These are phyloP conservation scores for Alca torda DNA, from an alignment of 2,797 vertebrate genomes.

Conservation along the genomic window DNA sequence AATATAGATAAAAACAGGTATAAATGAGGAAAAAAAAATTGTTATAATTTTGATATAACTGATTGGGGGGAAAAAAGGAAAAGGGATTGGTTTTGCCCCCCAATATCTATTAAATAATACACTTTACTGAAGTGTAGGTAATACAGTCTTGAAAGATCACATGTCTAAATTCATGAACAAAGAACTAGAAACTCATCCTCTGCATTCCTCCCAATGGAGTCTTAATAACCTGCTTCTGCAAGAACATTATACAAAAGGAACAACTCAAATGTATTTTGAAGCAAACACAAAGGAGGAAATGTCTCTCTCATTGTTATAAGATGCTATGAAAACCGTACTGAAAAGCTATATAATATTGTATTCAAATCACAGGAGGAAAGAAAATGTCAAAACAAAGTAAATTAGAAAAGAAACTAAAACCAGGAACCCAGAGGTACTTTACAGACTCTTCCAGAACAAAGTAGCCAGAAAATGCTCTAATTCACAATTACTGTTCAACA, in stretches of 20 bases:
- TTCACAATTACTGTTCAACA: background rate
- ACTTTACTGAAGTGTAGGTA: background rate
- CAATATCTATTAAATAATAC: background rate
- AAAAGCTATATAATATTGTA: slow-evolving; percentile 23
- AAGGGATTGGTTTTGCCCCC: background rate
- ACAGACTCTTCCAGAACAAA: background rate
- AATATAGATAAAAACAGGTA: background rate
- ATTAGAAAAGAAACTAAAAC: slow-evolving; percentile 34
- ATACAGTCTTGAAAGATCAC: background rate
- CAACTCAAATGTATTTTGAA: slow-evolving; percentile 38
- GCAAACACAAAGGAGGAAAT: slow-evolving; percentile 38
- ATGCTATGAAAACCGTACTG: slow-evolving; percentile 12
- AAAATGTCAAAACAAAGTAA: slow-evolving; percentile 32
- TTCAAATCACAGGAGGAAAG: slow-evolving; percentile 54
- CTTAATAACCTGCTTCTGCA: slow-evolving; percentile 40
- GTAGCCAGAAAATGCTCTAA: background rate
- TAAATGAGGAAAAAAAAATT: background rate
- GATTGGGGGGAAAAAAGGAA: background rate
- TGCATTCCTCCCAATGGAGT: slow-evolving; percentile 16
- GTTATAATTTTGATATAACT: background rate
- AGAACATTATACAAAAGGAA: slow-evolving; percentile 12
- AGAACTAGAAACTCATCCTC: slow-evolving; percentile 1
- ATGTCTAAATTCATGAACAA: background rate
- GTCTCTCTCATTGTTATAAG: background rate
- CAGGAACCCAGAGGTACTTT: background rate